A percentile compares a stretch with the other conserved stretches of the same genome.
Conservation (phyloP, 2,113 vertebrate genomes). For the Prochilodus magdalenae region DNA sequence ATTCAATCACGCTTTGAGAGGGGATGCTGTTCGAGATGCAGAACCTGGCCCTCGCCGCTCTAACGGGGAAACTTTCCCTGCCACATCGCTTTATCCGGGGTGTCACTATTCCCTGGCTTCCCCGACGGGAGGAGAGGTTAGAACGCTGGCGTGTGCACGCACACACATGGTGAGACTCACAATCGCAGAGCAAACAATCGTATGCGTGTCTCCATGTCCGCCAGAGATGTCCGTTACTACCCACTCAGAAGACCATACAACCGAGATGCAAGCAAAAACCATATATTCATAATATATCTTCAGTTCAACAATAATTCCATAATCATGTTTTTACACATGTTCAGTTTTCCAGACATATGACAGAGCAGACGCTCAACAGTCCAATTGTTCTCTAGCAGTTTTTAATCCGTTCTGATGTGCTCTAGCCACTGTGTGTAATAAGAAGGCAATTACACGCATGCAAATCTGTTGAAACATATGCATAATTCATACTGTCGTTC, state of each 20-base stretch:
- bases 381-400: not conserved
- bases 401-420: constrained; percentile 4
- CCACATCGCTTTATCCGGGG: constrained; percentile 54
- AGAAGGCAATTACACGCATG: constrained; percentile 74
- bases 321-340: not conserved
- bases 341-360: not conserved
- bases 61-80: constrained; percentile 56
- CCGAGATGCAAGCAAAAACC: not conserved
- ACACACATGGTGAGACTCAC: constrained; percentile 39
- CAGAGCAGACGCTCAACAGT: not conserved
- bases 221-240: no score
- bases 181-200: constrained; percentile 30
- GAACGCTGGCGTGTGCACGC: constrained; percentile 41
- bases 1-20: constrained; percentile 86
- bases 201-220: constrained; percentile 20
- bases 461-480: constrained; percentile 72
- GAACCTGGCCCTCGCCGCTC: constrained; percentile 76
- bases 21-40: constrained; percentile 85
- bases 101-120: constrained; percentile 54
- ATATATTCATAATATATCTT: not conserved
- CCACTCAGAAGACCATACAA: no score
- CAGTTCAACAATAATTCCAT: not conserved
- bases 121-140: constrained; percentile 50
- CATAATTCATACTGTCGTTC: constrained; percentile 81
- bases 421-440: constrained; percentile 60